phyloP scores from a whole-genome alignment of 2,888 invertebrate species.

The Lobophora halterata region DNA sequence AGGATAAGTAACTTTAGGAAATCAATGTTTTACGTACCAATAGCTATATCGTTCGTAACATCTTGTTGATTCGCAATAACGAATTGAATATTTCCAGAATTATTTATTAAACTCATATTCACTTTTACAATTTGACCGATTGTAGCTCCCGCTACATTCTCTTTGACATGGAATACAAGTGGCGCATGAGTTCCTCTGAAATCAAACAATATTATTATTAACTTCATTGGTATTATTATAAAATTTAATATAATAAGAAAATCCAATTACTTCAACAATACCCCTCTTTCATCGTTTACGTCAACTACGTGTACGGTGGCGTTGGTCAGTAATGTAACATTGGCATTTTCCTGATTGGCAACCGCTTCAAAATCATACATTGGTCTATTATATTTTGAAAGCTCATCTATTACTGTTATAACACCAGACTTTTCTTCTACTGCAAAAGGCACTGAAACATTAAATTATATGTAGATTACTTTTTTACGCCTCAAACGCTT shows the following conservation, averaged over 20 bases:
- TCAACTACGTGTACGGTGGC: conserved; percentile 92
- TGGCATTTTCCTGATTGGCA: conserved; percentile 82
- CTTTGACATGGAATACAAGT: conserved; percentile 87
- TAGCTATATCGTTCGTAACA: conserved; percentile 88
- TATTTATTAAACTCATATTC: conserved; percentile 63
- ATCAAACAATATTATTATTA: no score
- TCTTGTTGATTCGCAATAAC: conserved; percentile 92
- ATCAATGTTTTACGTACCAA: conserved; percentile 72
- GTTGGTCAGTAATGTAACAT: conserved; percentile 88
- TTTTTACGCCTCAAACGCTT: no score
- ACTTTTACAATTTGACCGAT: conserved; percentile 86
- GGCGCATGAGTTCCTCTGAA: conserved; percentile 85
- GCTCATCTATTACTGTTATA: conserved; percentile 90
- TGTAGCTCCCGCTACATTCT: conserved; percentile 86
- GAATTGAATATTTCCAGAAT: conserved; percentile 82
- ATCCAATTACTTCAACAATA: conserved; percentile 79
- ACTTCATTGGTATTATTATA: no score
- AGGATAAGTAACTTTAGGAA: no score
- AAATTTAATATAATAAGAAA: no score
- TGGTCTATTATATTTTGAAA: conserved; percentile 84
- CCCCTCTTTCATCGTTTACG: conserved; percentile 85
- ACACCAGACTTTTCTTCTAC: conserved; percentile 94
- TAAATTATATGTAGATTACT: no score
- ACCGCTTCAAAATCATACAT: conserved; percentile 91
- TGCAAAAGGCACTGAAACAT: conserved; percentile 91